Conservation (phyloP, 1,140 invertebrate genomes). For the Lanistes nyassanus region DNA sequence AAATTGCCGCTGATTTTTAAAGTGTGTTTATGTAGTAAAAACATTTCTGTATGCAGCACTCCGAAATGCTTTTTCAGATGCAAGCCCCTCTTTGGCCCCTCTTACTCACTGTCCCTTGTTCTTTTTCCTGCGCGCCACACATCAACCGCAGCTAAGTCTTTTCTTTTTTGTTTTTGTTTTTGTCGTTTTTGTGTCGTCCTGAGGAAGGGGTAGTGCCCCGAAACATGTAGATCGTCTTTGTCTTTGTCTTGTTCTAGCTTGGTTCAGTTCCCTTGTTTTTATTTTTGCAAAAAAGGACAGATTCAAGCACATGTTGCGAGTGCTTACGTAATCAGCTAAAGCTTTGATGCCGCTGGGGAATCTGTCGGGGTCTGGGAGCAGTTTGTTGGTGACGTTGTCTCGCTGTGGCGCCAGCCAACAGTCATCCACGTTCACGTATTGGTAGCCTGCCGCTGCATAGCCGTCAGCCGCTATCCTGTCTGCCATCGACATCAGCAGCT, state of each 20-base stretch:
- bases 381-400: conserved; percentile 74
- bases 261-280: background rate
- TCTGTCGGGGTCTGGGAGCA: conserved; percentile 84
- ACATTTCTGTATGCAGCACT: background rate
- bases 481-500: conserved; percentile 90
- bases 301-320: background rate
- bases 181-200: too few species aligned
- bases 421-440: conserved; percentile 94
- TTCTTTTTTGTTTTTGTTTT: too few species aligned
- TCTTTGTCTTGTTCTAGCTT: too few species aligned
- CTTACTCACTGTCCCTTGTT: too few species aligned
- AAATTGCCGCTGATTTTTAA: background rate
- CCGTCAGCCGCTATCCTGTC: conserved; percentile 89
- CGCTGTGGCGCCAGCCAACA: conserved; percentile 91
- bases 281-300: too few species aligned
- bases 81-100: too few species aligned
- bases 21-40: background rate
- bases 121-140: too few species aligned
- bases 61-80: background rate
- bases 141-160: too few species aligned
- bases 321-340: conserved; percentile 88
- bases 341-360: conserved; percentile 94
- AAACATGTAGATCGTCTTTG: too few species aligned
- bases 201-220: too few species aligned
- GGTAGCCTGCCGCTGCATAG: conserved; percentile 88